Conservation (phyloP, 37 sponge, comb jelly and placozoan genomes). For the Theonella swinhoei region DNA sequence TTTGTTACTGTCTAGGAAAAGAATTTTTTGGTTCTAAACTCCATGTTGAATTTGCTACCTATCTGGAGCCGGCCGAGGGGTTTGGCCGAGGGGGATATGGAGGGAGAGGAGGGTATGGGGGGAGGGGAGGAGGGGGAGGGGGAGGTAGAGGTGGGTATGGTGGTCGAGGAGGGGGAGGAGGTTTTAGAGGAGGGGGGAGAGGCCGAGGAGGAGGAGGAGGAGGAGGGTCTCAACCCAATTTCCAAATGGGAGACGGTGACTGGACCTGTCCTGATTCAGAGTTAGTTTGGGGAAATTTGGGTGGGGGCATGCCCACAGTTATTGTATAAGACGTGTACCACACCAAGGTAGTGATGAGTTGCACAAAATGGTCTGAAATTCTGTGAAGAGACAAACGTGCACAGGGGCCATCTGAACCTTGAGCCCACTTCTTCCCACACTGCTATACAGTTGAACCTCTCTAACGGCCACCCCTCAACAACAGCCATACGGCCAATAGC, state of each 20-base stretch:
- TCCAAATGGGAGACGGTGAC: conserved; percentile 26
- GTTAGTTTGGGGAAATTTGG: conserved; percentile 11
- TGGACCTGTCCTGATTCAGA: conserved; percentile 63
- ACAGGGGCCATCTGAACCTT: conserved; percentile 61
- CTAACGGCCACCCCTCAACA: too few species aligned
- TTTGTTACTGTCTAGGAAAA: conserved; percentile 4
- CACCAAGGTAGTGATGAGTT: conserved; percentile 28
- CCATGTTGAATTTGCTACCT: conserved; percentile 55
- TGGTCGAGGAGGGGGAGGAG: conserved; percentile 19
- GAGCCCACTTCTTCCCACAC: neutral
- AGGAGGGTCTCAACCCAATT: conserved; percentile 11
- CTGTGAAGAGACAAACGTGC: conserved; percentile 7
- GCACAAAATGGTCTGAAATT: neutral
- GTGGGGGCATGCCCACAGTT: neutral
- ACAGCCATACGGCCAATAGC: too few species aligned
- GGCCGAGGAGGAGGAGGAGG: conserved; percentile 10
- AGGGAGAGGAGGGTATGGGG: conserved; percentile 17
- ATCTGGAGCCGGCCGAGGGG: conserved; percentile 8
- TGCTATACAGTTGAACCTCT: neutral
- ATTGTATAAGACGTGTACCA: neutral
- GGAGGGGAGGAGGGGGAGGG: conserved; percentile 6
- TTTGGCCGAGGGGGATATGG: neutral
- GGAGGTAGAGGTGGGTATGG: neutral
- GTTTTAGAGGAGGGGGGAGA: conserved; percentile 1
- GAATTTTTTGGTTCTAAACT: conserved; percentile 43